phyloP scores from a whole-genome alignment of 2,113 vertebrate species.

The Hyperopisus bebe region DNA sequence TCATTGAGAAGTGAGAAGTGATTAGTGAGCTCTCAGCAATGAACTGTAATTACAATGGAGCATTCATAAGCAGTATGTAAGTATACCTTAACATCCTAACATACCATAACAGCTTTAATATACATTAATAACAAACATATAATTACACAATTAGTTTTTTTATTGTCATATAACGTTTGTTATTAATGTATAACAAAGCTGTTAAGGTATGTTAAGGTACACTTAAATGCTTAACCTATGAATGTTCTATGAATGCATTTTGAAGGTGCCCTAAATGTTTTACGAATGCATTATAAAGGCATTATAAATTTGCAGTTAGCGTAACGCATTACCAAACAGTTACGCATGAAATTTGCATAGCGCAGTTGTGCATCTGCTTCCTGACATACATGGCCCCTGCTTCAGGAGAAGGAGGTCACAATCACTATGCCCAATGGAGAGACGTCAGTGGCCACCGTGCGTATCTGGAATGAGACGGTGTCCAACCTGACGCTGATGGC shows the following conservation, averaged over 20 bases:
- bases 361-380: not conserved
- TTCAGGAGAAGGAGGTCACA: constrained; percentile 92
- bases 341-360: not conserved
- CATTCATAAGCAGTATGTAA: not conserved
- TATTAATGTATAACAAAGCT: not conserved
- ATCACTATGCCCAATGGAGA: constrained; percentile 92
- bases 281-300: not conserved
- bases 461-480: constrained; percentile 96
- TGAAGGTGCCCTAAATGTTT: not conserved
- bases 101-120: not conserved
- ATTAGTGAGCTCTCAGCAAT: not conserved
- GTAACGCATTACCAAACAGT: not conserved
- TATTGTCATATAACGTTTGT: not conserved
- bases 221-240: not conserved
- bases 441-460: constrained; percentile 83
- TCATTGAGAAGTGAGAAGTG: not conserved
- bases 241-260: not conserved
- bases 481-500: constrained; percentile 94
- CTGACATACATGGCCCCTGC: not conserved
- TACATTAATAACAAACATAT: not conserved
- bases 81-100: not conserved
- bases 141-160: not conserved
- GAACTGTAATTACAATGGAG: not conserved
- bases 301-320: not conserved
- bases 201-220: not conserved